phyloP scores from a whole-genome alignment of 2,888 invertebrate species.

The Chrysolina oricalcia region DNA sequence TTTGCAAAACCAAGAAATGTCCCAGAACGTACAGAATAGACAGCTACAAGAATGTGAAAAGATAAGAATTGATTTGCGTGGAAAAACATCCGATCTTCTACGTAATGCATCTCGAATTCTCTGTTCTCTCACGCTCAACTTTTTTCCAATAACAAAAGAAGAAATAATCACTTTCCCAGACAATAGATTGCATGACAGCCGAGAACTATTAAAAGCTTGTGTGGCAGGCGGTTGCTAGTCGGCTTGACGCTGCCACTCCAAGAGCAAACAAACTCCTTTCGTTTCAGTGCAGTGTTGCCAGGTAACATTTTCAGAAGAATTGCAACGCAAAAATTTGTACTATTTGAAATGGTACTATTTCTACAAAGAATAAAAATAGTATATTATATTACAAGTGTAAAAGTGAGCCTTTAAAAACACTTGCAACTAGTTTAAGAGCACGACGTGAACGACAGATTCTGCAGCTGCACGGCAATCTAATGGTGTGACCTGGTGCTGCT shows the following conservation, averaged over 20 bases:
- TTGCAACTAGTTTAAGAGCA: no score
- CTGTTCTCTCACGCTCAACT: constrained; percentile 19
- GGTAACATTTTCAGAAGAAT: background rate
- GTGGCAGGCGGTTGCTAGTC: constrained; percentile 21
- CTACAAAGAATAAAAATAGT: background rate
- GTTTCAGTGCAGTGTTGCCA: background rate
- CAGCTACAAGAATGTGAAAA: background rate
- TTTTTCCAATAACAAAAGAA: constrained; percentile 9
- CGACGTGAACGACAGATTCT: no score
- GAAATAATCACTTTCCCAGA: constrained; percentile 22
- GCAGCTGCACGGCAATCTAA: no score
- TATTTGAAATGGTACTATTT: background rate
- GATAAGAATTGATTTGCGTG: background rate
- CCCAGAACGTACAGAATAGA: background rate
- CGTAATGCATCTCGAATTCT: background rate
- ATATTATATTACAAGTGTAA: no score
- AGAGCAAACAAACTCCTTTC: background rate
- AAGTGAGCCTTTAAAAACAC: no score
- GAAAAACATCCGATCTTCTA: background rate
- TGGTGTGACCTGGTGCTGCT: no score
- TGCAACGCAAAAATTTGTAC: background rate
- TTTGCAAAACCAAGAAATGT: no score
- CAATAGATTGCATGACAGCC: constrained; percentile 32
- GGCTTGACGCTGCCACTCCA: constrained; percentile 21
- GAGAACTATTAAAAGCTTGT: constrained; percentile 26